Evolutionary conservation across 2,797 vertebrate genomes (phyloP).

Genomic region (Pseudomugil tenellus): DNA sequence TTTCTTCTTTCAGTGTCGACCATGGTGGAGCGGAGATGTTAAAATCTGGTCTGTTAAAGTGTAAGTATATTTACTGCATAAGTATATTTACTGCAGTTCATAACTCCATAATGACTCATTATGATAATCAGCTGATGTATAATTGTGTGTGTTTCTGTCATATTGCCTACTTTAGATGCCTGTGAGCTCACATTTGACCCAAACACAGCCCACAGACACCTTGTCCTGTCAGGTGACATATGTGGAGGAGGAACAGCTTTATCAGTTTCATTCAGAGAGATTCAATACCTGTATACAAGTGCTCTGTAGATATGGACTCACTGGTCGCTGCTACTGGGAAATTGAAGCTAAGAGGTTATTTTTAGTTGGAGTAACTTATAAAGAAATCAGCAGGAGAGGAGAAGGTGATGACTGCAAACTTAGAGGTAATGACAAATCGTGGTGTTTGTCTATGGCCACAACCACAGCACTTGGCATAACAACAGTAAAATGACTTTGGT

Average conservation of each 20-base stretch:
- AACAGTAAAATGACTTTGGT: too few species aligned
- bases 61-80: not conserved
- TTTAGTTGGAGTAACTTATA: conserved; percentile 1
- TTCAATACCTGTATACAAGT: conserved; percentile 7
- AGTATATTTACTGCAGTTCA: not conserved
- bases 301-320: conserved; percentile 8
- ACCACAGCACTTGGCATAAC: not conserved
- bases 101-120: not conserved
- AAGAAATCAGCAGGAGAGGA: conserved; percentile 19
- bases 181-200: conserved; percentile 4
- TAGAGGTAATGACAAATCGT: not conserved
- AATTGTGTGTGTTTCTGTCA: not conserved
- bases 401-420: fast-evolving
- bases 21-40: not conserved
- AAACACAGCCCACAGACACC: not conserved
- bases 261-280: conserved; percentile 13
- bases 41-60: not conserved
- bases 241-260: fast-evolving
- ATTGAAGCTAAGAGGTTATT: fast-evolving
- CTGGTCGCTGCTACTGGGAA: conserved; percentile 37
- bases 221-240: not conserved
- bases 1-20: not conserved
- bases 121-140: not conserved
- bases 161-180: not conserved
- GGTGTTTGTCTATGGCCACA: not conserved